These are phyloP conservation scores for Strigamia transsilvanica DNA, from an alignment of 2,888 invertebrate genomes.

Conservation along the genomic window DNA sequence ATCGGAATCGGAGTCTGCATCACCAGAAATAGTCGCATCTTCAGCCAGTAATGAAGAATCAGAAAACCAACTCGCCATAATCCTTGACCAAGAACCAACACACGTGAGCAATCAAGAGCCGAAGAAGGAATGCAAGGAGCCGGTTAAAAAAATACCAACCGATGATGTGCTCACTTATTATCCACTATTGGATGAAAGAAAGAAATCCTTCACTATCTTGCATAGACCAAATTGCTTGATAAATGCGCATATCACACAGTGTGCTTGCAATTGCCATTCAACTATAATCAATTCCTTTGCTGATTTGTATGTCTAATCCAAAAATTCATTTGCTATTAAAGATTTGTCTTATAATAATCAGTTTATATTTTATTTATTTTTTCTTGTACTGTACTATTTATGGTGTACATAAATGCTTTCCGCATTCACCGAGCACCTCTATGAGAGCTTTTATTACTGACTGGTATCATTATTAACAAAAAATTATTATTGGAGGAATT, in stretches of 20 bases:
- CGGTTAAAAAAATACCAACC: neutral
- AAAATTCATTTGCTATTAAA: no score
- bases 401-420: no score
- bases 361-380: no score
- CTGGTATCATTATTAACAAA: no score
- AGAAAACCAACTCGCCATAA: neutral
- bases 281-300: neutral
- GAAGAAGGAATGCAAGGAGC: neutral
- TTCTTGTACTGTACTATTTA: no score
- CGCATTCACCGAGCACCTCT: no score
- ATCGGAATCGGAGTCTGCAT: no score
- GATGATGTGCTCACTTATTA: slow-evolving; percentile 1
- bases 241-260: neutral
- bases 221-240: neutral
- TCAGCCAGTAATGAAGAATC: neutral
- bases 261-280: neutral
- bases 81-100: neutral
- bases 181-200: neutral
- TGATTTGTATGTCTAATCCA: neutral
- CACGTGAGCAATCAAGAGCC: neutral
- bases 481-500: no score
- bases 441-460: no score
- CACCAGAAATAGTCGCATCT: neutral
- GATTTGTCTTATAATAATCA: no score
- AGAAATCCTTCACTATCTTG: neutral